Conservation (phyloP, 2,888 invertebrate genomes). For the Microchrysa polita region DNA sequence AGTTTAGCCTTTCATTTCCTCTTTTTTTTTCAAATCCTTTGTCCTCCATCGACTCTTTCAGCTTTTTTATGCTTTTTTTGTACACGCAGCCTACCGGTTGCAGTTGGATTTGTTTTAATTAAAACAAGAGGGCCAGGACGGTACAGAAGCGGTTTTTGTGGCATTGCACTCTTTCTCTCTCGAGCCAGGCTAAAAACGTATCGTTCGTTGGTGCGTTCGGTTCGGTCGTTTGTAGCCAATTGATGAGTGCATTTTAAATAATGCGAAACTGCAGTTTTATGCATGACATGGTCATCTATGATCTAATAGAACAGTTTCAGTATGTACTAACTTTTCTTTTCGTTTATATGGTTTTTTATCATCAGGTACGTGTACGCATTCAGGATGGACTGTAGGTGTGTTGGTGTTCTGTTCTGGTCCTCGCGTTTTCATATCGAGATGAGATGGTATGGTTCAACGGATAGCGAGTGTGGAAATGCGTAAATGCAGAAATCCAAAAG, state of each 20-base stretch:
- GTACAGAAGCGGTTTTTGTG: slow-evolving; percentile 44
- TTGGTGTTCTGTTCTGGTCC: slow-evolving; percentile 15
- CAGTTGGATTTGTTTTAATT: slow-evolving; percentile 49
- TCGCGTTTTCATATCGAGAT: too few species aligned
- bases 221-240: slow-evolving; percentile 45
- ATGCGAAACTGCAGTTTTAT: slow-evolving; percentile 48
- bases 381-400: not conserved
- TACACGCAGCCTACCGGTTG: slow-evolving; percentile 2
- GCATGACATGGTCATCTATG: slow-evolving; percentile 50
- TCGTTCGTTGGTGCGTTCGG: not conserved
- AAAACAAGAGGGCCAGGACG: slow-evolving; percentile 47
- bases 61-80: slow-evolving; percentile 23
- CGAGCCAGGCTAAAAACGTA: slow-evolving; percentile 20
- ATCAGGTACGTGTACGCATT: slow-evolving; percentile 37
- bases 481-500: slow-evolving; percentile 16
- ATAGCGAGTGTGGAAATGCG: slow-evolving; percentile 6
- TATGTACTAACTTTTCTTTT: slow-evolving; percentile 14
- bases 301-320: slow-evolving; percentile 46
- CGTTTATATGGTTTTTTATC: not conserved
- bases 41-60: slow-evolving; percentile 36
- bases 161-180: slow-evolving; percentile 43
- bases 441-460: too few species aligned
- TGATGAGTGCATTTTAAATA: slow-evolving; percentile 50
- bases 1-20: slow-evolving; percentile 41
- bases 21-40: slow-evolving; percentile 29